Percentiles rank a stretch among this genome's conserved stretches.
These are phyloP conservation scores for Sakesphorus luctuosus DNA, from an alignment of 2,113 vertebrate species.

Conservation along the genomic window DNA sequence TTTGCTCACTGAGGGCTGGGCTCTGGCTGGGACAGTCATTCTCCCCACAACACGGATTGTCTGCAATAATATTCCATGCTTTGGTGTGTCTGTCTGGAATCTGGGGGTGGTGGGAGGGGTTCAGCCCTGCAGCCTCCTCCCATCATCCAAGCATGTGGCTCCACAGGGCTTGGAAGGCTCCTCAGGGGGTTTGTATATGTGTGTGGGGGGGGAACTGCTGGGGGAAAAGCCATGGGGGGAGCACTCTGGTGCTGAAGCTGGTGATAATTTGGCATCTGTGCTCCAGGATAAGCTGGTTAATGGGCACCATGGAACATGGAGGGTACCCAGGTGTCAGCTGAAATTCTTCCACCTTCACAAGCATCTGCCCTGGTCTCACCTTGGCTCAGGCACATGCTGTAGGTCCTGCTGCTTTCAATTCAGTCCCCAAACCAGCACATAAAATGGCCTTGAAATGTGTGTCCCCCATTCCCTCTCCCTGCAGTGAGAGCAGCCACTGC, in stretches of 20 bases:
- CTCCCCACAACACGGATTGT: accelerated
- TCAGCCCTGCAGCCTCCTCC: neutral
- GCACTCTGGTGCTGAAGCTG: neutral
- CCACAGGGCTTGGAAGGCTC: accelerated
- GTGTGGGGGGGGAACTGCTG: neutral
- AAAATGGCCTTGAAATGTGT: neutral
- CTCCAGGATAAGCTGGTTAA: neutral
- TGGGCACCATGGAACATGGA: accelerated
- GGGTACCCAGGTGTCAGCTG: neutral
- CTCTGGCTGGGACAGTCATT: neutral
- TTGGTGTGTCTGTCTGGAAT: neutral
- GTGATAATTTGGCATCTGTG: neutral
- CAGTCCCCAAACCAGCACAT: neutral
- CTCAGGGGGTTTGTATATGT: neutral
- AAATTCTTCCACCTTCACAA: neutral
- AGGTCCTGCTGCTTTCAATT: neutral
- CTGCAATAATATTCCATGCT: neutral
- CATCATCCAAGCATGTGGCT: accelerated
- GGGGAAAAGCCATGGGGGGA: neutral
- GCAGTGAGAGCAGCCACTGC: neutral
- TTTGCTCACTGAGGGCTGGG: neutral
- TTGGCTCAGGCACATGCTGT: accelerated
- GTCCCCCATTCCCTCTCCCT: neutral
- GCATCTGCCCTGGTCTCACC: neutral
- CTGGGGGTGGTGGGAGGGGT: accelerated